Percentiles rank a stretch among this genome's conserved stretches.
Conservation (phyloP, 2,797 vertebrate species). For the Hybognathus amarus region DNA sequence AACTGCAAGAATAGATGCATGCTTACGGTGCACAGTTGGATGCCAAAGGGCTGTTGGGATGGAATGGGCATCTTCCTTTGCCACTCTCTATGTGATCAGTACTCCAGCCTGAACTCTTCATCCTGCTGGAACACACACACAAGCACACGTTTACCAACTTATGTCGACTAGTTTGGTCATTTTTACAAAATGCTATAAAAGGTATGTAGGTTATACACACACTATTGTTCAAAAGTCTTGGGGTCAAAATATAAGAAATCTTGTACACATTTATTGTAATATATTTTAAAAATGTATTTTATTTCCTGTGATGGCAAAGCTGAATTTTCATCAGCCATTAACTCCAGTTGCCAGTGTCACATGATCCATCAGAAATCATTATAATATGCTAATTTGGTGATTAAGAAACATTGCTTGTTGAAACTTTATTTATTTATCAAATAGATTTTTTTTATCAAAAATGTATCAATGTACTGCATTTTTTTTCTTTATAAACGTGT, state of each 20-base stretch:
- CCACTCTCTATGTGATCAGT: conserved; percentile 84
- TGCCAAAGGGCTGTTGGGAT: conserved; percentile 86
- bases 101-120: conserved; percentile 84
- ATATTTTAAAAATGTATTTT: no score
- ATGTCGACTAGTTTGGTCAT: neutral
- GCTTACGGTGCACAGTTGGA: conserved; percentile 84
- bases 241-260: no score
- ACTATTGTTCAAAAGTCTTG: neutral
- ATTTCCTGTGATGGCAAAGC: no score
- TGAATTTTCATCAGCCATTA: no score
- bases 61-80: conserved; percentile 91
- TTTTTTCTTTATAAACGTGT: neutral
- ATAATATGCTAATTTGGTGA: neutral
- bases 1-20: neutral
- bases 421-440: neutral
- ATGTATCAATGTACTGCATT: neutral
- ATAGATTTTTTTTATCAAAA: no score
- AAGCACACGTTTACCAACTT: neutral
- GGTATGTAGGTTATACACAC: neutral
- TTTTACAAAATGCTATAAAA: neutral
- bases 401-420: neutral
- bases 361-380: no score
- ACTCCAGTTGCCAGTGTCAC: no score
- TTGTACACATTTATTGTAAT: no score
- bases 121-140: conserved; percentile 73